Base-by-base conservation (phyloP, 2,888 invertebrate species). In the Helicoverpa assulta region DNA sequence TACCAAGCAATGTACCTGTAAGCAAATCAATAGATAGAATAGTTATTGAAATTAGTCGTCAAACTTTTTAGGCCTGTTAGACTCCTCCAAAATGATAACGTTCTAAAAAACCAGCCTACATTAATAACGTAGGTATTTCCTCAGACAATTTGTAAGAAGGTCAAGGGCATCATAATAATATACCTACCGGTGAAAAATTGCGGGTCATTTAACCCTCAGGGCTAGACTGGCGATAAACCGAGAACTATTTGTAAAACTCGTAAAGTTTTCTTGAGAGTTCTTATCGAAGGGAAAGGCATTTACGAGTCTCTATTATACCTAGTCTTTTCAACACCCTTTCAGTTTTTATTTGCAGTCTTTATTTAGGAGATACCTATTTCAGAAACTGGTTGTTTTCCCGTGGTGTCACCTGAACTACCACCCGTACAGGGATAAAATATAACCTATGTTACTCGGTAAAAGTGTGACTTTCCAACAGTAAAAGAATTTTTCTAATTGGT, bases 221-320 rank as follows among this genome's bases (percentile, higher is more conserved):
- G 61, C 56, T 43, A 26, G 29, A 19, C 19, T 26, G 58, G 63
- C 78, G 57, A 78, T 75, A 74, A 78, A 71, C 67, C 50, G 56
- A 53, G 52, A 67, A 71, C 56, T 71, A 78, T 75, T 67, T 62
- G 75, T 61, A 66, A 57, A 47, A 65, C 62, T 65, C 79, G 67
- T 71, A 74, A 78, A 74, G 21, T 64, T 62, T 62, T 43, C 55
- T 61, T 12, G 51, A 62, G 67, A 67, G 62, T 59, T 61, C 64
- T 78, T 74, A 74, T 74, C 74, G 54, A 52, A 43, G 40, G 47
- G 19, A 55, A 14, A 56, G 55, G 29, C 37, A 18, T 52, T 69
- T 21, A 52, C 59, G 10, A 56, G 47, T 47, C 16, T 50, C 40
- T 16, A 16, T 19, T 43, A 14, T 21, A n/a, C n/a, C n/a, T n/a